Percentiles rank a stretch among this genome's conserved stretches.
phyloP scores from a whole-genome alignment of 1,140 invertebrate genomes.

The Cotesia typhae region DNA sequence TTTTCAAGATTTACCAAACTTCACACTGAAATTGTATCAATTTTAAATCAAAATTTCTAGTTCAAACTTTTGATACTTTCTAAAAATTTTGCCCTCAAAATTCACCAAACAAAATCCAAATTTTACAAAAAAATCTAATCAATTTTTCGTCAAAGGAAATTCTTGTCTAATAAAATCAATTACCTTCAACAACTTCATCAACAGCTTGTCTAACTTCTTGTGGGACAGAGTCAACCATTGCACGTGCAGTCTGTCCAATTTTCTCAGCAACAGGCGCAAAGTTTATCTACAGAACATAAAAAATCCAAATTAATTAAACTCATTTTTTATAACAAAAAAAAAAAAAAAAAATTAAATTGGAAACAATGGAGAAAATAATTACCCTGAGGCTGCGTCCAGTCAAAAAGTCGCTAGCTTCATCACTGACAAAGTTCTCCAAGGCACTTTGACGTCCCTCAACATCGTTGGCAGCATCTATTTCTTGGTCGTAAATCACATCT shows the following conservation, averaged over 20 bases:
- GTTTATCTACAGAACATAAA: conserved; percentile 60
- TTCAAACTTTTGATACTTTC: too few relatives aligned
- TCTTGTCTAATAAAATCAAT: conserved; percentile 27
- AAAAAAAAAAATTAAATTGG: conserved; percentile 6
- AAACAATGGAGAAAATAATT: conserved; percentile 36
- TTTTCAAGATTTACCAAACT: too few relatives aligned
- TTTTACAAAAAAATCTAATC: too few relatives aligned
- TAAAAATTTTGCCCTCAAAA: too few relatives aligned
- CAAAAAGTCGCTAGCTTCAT: conserved; percentile 68
- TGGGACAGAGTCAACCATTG: conserved; percentile 63
- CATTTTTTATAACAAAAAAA: neutral
- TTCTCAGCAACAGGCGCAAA: conserved; percentile 62
- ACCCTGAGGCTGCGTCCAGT: conserved; percentile 67
- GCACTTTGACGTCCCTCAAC: conserved; percentile 68
- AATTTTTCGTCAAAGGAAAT: too few relatives aligned
- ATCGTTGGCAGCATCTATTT: conserved; percentile 63
- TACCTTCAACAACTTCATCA: conserved; percentile 70
- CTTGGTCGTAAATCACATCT: conserved; percentile 61
- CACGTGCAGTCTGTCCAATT: conserved; percentile 66
- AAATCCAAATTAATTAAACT: neutral
- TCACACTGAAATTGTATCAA: too few relatives aligned
- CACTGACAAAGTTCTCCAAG: conserved; percentile 70
- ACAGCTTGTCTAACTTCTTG: conserved; percentile 66
- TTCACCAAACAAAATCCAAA: too few relatives aligned
- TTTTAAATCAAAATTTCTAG: too few relatives aligned